A percentile compares a stretch with the other conserved stretches of the same genome.
Evolutionary conservation across 2,113 vertebrate genomes (phyloP).

Genomic region (Cryptoleucopteryx plumbea): DNA sequence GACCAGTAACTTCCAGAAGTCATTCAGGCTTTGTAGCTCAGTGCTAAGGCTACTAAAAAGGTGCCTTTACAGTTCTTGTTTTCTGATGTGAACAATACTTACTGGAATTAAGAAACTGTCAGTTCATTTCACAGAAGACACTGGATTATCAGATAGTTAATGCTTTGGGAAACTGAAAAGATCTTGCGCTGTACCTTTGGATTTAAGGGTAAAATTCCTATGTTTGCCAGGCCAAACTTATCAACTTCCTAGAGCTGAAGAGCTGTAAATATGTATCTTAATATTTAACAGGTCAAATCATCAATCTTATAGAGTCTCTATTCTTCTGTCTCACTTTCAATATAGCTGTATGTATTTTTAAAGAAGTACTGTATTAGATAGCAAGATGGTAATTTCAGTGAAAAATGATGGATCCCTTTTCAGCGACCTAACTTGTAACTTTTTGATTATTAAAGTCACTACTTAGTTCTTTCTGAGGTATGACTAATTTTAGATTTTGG

Average conservation of each 20-base stretch:
- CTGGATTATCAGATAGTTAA: background rate
- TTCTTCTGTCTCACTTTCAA: conserved; percentile 38
- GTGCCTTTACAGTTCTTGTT: background rate
- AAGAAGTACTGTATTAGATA: conserved; percentile 66
- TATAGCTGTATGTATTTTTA: conserved; percentile 69
- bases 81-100: background rate
- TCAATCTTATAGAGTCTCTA: conserved; percentile 50
- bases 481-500: conserved; percentile 65
- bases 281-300: conserved; percentile 68
- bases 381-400: conserved; percentile 66
- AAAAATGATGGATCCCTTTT: conserved; percentile 64
- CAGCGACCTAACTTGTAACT: conserved; percentile 51
- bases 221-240: background rate
- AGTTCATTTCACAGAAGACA: background rate
- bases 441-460: conserved; percentile 62
- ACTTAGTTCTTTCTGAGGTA: conserved; percentile 49
- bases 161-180: background rate
- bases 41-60: background rate
- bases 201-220: background rate
- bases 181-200: background rate
- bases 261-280: conserved; percentile 71
- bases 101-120: background rate
- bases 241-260: background rate
- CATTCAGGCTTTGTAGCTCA: background rate
- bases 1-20: background rate